A percentile compares a stretch with the other conserved stretches of the same genome.
These are phyloP conservation scores for Oedothorax gibbosus DNA, from an alignment of 1,140 invertebrate species.

Conservation along the genomic window DNA sequence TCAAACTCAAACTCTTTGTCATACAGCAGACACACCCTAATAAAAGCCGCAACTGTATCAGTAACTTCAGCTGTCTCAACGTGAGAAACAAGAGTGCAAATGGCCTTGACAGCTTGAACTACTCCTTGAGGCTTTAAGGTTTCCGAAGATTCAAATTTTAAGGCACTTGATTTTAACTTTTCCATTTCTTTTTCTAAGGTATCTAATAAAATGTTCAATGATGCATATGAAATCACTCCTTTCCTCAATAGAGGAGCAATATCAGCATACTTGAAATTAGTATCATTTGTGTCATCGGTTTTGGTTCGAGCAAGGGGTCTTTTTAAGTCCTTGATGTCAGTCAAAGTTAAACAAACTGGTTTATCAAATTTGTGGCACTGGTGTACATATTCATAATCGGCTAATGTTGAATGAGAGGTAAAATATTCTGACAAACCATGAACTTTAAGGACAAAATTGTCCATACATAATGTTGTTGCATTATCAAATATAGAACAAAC, in stretches of 20 bases:
- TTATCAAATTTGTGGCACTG: constrained; percentile 93
- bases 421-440: constrained; percentile 86
- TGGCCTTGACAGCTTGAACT: constrained; percentile 90
- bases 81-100: constrained; percentile 87
- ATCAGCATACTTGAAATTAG: constrained; percentile 57
- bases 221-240: constrained; percentile 47
- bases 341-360: constrained; percentile 83
- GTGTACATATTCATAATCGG: constrained; percentile 93
- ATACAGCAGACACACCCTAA: constrained; percentile 40
- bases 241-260: constrained; percentile 48
- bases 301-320: constrained; percentile 78
- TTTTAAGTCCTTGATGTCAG: constrained; percentile 77
- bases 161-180: constrained; percentile 66
- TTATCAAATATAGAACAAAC: constrained; percentile 72
- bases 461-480: constrained; percentile 58
- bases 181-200: constrained; percentile 69
- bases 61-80: constrained; percentile 88
- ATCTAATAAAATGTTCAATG: constrained; percentile 68
- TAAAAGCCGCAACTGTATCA: constrained; percentile 74
- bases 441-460: constrained; percentile 74
- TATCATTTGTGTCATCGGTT: constrained; percentile 61
- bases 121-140: constrained; percentile 74
- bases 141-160: constrained; percentile 45
- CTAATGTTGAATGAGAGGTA: constrained; percentile 75
- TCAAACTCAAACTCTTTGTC: constrained; percentile 52